phyloP scores from a whole-genome alignment of 2,113 vertebrate species.

The Rhea americana region DNA sequence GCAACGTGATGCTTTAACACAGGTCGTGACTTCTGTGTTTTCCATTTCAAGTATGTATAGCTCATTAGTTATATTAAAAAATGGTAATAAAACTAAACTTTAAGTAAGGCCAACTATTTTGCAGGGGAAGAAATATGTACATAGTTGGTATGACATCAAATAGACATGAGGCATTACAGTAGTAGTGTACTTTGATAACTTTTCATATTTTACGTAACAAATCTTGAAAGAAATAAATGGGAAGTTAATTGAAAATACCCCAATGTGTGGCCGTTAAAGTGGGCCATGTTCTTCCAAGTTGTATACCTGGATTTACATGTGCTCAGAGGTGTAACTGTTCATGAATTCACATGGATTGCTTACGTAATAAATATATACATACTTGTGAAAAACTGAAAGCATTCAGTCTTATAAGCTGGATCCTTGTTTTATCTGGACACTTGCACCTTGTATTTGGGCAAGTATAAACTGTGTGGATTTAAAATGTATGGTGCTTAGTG shows the following conservation, averaged over 20 bases:
- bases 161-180: neutral
- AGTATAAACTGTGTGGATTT: neutral
- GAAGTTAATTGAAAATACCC: neutral
- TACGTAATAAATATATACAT: neutral
- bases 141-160: too few species aligned
- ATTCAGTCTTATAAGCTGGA: neutral
- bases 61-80: neutral
- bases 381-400: neutral
- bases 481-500: neutral
- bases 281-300: neutral
- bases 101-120: neutral
- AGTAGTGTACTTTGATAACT: neutral
- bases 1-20: neutral
- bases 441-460: neutral
- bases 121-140: fast-evolving
- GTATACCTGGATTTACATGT: neutral
- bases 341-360: fast-evolving
- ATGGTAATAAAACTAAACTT: neutral
- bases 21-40: neutral
- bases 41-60: neutral
- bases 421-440: neutral
- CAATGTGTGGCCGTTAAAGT: fast-evolving
- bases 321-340: fast-evolving
- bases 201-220: neutral
- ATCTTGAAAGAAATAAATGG: neutral